Conservation (phyloP, 1,140 invertebrate genomes). For the Marisa cornuarietis region DNA sequence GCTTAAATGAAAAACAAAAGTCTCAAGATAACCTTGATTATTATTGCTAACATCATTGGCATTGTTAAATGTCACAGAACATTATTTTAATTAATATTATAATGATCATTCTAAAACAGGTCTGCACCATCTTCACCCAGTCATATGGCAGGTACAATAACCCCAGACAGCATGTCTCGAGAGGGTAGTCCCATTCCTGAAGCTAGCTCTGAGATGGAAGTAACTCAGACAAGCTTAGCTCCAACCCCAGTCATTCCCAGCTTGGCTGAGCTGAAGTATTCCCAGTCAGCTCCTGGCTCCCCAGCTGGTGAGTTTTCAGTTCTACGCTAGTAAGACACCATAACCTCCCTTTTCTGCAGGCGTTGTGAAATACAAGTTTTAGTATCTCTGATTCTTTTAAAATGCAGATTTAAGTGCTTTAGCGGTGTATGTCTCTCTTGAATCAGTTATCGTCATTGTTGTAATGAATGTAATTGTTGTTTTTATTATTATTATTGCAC, state of each 20-base stretch:
- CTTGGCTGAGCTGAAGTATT: conserved; percentile 69
- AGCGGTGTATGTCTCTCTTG: too few species aligned
- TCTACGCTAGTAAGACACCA: not conserved
- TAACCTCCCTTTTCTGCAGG: too few species aligned
- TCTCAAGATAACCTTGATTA: too few species aligned
- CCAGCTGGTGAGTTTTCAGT: conserved; percentile 62
- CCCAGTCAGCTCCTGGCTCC: conserved; percentile 78
- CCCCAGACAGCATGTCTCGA: conserved; percentile 86
- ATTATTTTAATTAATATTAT: too few species aligned
- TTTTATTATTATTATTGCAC: too few species aligned
- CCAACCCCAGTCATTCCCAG: conserved; percentile 29
- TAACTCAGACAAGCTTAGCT: conserved; percentile 27
- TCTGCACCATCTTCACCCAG: conserved; percentile 93
- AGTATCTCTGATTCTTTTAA: too few species aligned
- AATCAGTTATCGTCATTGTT: too few species aligned
- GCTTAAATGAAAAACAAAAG: too few species aligned
- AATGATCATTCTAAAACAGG: conserved; percentile 66
- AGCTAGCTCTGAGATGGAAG: conserved; percentile 38
- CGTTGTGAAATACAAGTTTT: too few species aligned
- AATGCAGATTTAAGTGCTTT: too few species aligned
- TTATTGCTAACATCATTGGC: not conserved
- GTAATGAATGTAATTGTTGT: too few species aligned
- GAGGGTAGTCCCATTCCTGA: conserved; percentile 74
- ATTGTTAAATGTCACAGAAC: not conserved
- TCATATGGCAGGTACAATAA: conserved; percentile 85